Conservation (phyloP, 2,888 invertebrate genomes). For the Cantharis rufa region DNA sequence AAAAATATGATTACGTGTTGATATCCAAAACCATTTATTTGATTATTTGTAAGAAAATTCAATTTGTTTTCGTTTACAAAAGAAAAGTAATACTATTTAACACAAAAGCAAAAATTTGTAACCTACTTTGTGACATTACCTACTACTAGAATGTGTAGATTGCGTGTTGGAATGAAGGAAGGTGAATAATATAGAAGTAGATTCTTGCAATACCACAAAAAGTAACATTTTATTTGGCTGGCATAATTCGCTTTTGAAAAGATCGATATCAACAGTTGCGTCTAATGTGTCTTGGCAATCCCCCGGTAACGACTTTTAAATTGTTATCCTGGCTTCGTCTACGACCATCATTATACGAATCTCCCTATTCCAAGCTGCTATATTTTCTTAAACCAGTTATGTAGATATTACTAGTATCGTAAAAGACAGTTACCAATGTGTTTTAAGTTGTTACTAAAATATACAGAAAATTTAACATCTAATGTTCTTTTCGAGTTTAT, state of each 20-base stretch:
- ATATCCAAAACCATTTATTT: neutral
- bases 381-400: slow-evolving; percentile 30
- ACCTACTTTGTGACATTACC: slow-evolving; percentile 27
- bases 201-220: slow-evolving; percentile 29
- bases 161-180: slow-evolving; percentile 27
- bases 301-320: slow-evolving; percentile 53
- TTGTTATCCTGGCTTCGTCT: slow-evolving; percentile 45
- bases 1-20: neutral
- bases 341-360: slow-evolving; percentile 33
- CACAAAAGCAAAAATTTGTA: slow-evolving; percentile 23
- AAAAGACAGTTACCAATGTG: slow-evolving; percentile 20
- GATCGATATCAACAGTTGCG: slow-evolving; percentile 51
- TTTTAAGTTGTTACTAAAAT: slow-evolving; percentile 10
- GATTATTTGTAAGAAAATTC: neutral
- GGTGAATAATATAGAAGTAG: slow-evolving; percentile 31
- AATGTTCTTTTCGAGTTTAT: neutral
- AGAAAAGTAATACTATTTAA: slow-evolving; percentile 14
- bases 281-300: slow-evolving; percentile 52
- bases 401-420: slow-evolving; percentile 31
- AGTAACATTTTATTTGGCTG: slow-evolving; percentile 42
- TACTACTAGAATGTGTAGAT: slow-evolving; percentile 19
- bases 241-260: slow-evolving; percentile 49
- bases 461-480: neutral
- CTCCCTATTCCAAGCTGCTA: slow-evolving; percentile 29
- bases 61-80: slow-evolving; percentile 7